Evolutionary conservation across 1,140 invertebrate species (phyloP).

Genomic region (Hesperophylax magnus): DNA sequence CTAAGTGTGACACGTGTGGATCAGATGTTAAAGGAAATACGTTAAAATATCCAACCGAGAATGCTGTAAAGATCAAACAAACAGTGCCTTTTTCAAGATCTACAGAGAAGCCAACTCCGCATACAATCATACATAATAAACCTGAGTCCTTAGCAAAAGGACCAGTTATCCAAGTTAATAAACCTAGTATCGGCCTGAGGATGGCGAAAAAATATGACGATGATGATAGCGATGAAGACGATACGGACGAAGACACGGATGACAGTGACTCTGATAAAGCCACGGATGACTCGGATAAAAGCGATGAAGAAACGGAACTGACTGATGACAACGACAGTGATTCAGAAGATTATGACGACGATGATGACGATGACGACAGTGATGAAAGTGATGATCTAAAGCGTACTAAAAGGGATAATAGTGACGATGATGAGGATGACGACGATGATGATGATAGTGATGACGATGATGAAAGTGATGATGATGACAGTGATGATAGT

Average conservation of each 20-base stretch:
- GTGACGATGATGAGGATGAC: no score
- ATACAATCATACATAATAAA: slow-evolving; percentile 31
- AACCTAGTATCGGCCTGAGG: slow-evolving; percentile 42
- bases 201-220: slow-evolving; percentile 51
- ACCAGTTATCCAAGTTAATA: slow-evolving; percentile 37
- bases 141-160: slow-evolving; percentile 30
- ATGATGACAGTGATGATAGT: slow-evolving; percentile 42
- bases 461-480: no score
- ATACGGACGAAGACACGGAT: slow-evolving; percentile 46
- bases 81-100: not conserved
- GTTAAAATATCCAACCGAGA: slow-evolving; percentile 7
- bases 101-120: slow-evolving; percentile 14
- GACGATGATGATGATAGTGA: no score
- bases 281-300: slow-evolving; percentile 50
- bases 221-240: slow-evolving; percentile 55
- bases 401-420: no score
- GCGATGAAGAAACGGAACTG: slow-evolving; percentile 44
- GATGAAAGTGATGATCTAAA: no score
- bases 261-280: slow-evolving; percentile 55
- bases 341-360: slow-evolving; percentile 49
- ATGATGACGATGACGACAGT: not conserved
- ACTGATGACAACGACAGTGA: slow-evolving; percentile 47
- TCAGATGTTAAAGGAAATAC: not conserved
- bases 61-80: slow-evolving; percentile 34
- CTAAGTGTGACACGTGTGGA: slow-evolving; percentile 48